These are phyloP conservation scores for Palythoa grandis DNA, from an alignment of 92 coral and sea anemone species.

Conservation along the genomic window DNA sequence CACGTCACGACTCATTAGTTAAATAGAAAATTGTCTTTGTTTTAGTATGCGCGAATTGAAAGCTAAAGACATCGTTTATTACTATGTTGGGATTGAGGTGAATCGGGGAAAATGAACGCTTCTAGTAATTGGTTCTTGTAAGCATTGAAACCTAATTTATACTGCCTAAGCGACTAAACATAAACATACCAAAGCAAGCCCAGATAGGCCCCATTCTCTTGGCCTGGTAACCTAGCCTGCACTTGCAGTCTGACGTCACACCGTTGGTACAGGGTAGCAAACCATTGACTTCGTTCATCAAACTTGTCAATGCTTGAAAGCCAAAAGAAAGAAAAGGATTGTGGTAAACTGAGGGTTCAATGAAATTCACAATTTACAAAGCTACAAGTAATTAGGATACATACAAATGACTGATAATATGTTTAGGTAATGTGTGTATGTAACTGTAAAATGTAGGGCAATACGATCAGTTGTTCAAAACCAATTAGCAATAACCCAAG, in stretches of 20 bases:
- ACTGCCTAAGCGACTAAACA: neutral
- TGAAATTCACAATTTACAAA: neutral
- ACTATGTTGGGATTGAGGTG: too few relatives aligned
- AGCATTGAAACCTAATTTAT: neutral
- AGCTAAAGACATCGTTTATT: too few relatives aligned
- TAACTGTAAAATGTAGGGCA: too few relatives aligned
- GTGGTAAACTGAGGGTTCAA: neutral
- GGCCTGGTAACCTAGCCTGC: conserved; percentile 53
- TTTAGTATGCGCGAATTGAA: too few relatives aligned
- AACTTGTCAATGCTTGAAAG: conserved; percentile 22
- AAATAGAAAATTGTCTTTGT: too few relatives aligned
- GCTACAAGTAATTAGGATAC: neutral
- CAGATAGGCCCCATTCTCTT: conserved; percentile 36
- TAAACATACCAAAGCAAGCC: conserved; percentile 36
- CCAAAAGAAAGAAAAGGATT: neutral
- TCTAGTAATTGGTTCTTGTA: too few relatives aligned
- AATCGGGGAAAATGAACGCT: too few relatives aligned
- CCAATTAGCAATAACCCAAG: too few relatives aligned
- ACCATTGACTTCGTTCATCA: conserved; percentile 17
- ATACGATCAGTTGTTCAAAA: too few relatives aligned
- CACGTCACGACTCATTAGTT: too few relatives aligned
- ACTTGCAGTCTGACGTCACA: conserved; percentile 43
- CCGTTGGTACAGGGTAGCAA: conserved; percentile 24
- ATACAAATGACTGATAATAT: neutral
- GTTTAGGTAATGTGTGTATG: too few relatives aligned